Evolutionary conservation across 92 coral and sea anemone genomes (phyloP).

Genomic region (Umimayanthus chanpuru): DNA sequence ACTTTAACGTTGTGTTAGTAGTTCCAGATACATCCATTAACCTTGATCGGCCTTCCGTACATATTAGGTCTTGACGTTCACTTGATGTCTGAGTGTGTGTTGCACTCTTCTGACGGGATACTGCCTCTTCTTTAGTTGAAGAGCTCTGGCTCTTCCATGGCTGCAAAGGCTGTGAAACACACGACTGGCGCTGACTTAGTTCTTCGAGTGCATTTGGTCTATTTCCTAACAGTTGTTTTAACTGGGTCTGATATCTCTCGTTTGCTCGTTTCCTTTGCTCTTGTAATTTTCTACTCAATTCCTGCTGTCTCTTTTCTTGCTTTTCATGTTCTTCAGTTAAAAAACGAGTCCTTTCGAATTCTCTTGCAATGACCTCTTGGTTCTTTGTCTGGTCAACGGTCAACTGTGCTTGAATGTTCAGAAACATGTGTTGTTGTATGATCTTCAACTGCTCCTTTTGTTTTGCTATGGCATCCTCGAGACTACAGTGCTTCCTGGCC

Average conservation of each 20-base stretch:
- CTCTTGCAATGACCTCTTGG: slow-evolving; percentile 67
- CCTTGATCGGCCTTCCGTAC: not conserved
- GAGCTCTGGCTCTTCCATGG: not conserved
- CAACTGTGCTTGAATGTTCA: slow-evolving; percentile 90
- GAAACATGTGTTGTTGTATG: slow-evolving; percentile 90
- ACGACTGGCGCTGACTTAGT: not conserved
- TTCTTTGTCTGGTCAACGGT: slow-evolving; percentile 71
- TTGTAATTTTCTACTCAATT: slow-evolving; percentile 58
- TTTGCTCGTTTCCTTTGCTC: slow-evolving; percentile 61
- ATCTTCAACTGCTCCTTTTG: slow-evolving; percentile 82
- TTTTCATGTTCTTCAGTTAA: slow-evolving; percentile 72
- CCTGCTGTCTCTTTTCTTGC: slow-evolving; percentile 65
- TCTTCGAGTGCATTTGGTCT: slow-evolving; percentile 14
- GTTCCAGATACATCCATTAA: not conserved
- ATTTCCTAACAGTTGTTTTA: slow-evolving; percentile 49
- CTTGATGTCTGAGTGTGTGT: not conserved
- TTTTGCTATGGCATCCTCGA: slow-evolving; percentile 72
- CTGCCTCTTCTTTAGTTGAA: not conserved
- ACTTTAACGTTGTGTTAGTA: not conserved
- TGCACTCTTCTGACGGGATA: not conserved
- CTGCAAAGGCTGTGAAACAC: not conserved
- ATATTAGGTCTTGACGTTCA: not conserved
- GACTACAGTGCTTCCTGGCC: slow-evolving; percentile 71
- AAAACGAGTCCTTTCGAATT: slow-evolving; percentile 62
- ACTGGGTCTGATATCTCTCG: slow-evolving; percentile 63